Evolutionary conservation across 1,140 invertebrate genomes (phyloP), one percentile per base, ranked within the genome.

Genomic region (Drosophila eugracilis): DNA sequence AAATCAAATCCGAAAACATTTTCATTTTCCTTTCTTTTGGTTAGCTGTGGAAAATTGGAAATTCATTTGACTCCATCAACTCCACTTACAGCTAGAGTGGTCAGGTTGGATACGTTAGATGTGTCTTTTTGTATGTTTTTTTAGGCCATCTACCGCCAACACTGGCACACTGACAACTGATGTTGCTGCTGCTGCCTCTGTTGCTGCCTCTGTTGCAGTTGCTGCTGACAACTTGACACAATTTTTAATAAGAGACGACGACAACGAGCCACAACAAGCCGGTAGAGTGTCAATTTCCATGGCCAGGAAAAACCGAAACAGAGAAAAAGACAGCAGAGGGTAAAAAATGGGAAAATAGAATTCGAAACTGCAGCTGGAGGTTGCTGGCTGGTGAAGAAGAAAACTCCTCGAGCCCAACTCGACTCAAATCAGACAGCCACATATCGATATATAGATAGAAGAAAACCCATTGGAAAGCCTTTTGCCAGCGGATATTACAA

Each of bases 261-360:
- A 69, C 55, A 50, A 26, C 52, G 30, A 30, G 34, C 42, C n/a
- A 59, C 37, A 55, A 67, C 73, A 53, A 52, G 45, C 44, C 28
- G 41, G 30, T 48, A 72, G 73, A 88, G 83, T 86, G 81, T 86
- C 83, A 86, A 86, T 85, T 86, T 85, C 83, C 81, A 81, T 86
- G 54, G 50, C 59, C 63, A 52, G 70, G 79, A 62, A 75, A 75
- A 60, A 74, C 57, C 50, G n/a, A 15, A 19, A 26, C 48, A 24
- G 9, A 49, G 14, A 36, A 53, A 59, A 12, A 48, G 9, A 14
- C 22, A 26, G 30, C n/a, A 24, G 14, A 24, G 26, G 26, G 17
- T 1, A 41, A 21, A 34, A 28, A 15, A 6, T 4, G 14, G 17
- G 0, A 41, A 36, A 24, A 59, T 37, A 19, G 26, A 26, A 63